Percentiles rank a stretch among this genome's conserved stretches.
Evolutionary conservation across 2,113 vertebrate genomes (phyloP).

Genomic region (Phalacrocorax aristotelis): DNA sequence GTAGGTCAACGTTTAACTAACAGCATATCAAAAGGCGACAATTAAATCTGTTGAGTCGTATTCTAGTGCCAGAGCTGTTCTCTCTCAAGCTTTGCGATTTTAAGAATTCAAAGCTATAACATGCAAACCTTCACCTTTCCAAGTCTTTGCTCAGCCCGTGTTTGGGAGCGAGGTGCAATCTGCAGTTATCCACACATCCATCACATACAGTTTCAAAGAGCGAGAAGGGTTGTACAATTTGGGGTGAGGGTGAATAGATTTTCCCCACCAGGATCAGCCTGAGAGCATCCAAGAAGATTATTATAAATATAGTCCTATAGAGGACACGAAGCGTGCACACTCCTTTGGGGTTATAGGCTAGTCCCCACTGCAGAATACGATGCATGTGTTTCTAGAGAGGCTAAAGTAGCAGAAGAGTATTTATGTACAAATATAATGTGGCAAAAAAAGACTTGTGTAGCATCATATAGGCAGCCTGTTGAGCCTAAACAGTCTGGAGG

Average conservation of each 20-base stretch:
- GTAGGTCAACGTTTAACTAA: neutral
- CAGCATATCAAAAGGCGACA: neutral
- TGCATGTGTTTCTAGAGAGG: neutral
- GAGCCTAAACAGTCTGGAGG: neutral
- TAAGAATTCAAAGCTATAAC: neutral
- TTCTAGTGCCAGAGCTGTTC: accelerated
- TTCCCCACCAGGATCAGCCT: neutral
- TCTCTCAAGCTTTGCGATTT: too few relatives aligned
- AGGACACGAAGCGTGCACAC: accelerated
- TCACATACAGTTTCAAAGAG: accelerated
- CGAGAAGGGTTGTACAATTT: neutral
- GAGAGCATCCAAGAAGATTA: too few relatives aligned
- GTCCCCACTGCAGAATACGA: accelerated
- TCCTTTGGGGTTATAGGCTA: neutral
- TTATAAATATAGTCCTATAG: neutral
- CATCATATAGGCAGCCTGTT: too few relatives aligned
- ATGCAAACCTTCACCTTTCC: neutral
- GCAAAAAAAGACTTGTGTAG: too few relatives aligned
- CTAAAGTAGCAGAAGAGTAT: neutral
- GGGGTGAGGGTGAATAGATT: neutral
- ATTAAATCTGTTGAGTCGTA: neutral
- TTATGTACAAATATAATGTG: too few relatives aligned
- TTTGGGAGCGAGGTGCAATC: neutral
- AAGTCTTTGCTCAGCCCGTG: accelerated
- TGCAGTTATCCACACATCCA: accelerated